These are phyloP conservation scores for Podiceps cristatus DNA, from an alignment of 2,113 vertebrate species.

Conservation along the genomic window DNA sequence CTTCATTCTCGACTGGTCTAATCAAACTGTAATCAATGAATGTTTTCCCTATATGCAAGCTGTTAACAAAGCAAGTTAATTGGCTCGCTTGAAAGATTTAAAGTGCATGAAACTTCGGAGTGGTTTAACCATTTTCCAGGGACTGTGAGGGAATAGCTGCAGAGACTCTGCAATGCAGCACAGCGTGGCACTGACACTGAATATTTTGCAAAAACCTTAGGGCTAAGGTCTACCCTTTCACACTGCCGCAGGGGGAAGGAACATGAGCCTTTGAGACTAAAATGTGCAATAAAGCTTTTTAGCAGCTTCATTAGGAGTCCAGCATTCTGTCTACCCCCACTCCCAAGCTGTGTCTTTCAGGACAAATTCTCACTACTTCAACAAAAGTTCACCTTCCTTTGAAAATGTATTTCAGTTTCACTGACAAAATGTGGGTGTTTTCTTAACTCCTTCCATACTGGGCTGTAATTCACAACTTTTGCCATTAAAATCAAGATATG, in stretches of 20 bases:
- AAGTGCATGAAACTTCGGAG: neutral
- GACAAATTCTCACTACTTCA: neutral
- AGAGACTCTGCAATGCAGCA: conserved; percentile 69
- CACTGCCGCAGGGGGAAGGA: neutral
- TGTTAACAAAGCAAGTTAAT: neutral
- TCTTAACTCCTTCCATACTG: neutral
- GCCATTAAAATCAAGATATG: neutral
- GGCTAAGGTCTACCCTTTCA: neutral
- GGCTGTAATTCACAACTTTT: neutral
- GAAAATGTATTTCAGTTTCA: neutral
- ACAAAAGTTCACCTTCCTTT: neutral
- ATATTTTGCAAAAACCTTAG: neutral
- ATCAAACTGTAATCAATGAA: neutral
- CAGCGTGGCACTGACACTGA: neutral
- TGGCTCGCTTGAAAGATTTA: neutral
- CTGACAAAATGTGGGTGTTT: neutral
- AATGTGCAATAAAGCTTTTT: neutral
- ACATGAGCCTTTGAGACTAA: neutral
- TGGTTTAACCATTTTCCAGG: neutral
- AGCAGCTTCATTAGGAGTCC: neutral
- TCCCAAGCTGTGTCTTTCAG: neutral
- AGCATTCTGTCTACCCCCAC: neutral
- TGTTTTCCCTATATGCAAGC: neutral
- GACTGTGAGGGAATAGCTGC: conserved; percentile 22
- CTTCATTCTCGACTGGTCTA: neutral